A percentile compares a stretch with the other conserved stretches of the same genome.
These are phyloP conservation scores for Montipora cactus DNA, from an alignment of 64 coral and sea anemone genomes.

Conservation along the genomic window DNA sequence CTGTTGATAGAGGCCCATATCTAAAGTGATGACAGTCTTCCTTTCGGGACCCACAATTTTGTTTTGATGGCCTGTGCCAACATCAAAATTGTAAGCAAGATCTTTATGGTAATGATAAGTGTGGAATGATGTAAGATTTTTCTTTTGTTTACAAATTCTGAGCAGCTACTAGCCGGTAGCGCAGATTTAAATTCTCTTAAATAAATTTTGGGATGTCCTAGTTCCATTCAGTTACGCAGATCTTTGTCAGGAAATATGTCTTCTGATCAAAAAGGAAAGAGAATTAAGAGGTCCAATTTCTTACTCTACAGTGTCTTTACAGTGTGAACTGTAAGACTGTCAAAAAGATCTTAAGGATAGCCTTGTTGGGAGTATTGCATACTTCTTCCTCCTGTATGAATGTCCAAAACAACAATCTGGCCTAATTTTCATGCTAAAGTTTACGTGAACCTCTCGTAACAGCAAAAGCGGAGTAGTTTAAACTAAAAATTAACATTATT, in stretches of 20 bases:
- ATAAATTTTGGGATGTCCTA: constrained; percentile 25
- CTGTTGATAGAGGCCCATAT: constrained; percentile 32
- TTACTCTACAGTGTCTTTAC: constrained; percentile 3
- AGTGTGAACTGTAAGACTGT: not conserved
- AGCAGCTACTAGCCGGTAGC: constrained; percentile 23
- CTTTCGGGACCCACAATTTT: not conserved
- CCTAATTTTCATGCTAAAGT: not conserved
- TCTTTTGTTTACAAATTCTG: constrained; percentile 20
- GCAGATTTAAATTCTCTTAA: constrained; percentile 40
- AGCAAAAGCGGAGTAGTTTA: not conserved
- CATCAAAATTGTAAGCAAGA: not conserved
- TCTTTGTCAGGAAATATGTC: too few relatives aligned
- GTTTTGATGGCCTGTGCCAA: constrained; percentile 35
- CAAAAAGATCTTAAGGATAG: not conserved
- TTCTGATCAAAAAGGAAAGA: too few relatives aligned
- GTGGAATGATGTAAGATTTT: not conserved
- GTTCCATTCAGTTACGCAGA: too few relatives aligned
- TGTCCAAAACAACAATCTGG: not conserved
- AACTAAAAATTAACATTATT: not conserved
- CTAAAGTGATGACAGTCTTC: not conserved
- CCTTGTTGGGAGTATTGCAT: not conserved
- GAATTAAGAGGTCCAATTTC: not conserved
- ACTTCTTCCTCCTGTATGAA: not conserved
- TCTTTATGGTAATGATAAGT: not conserved
- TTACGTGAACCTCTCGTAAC: not conserved